These are phyloP conservation scores for Lepetodrilus schrolli DNA, from an alignment of 2,888 invertebrate genomes.

Conservation along the genomic window DNA sequence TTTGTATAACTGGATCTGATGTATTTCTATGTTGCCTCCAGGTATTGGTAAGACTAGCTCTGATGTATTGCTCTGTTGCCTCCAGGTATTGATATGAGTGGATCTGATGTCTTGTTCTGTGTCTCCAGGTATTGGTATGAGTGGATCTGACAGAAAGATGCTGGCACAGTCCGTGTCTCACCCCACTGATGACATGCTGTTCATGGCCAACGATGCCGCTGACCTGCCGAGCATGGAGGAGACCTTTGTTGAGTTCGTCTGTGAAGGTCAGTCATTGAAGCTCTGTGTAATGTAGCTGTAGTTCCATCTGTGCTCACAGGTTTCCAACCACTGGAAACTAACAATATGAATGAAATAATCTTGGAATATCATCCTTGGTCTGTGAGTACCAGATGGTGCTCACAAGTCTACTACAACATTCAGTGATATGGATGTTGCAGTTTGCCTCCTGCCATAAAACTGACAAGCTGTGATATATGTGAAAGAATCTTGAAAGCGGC, in stretches of 20 bases:
- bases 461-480: no score
- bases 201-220: constrained; percentile 44
- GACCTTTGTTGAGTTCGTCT: constrained; percentile 60
- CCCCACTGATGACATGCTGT: constrained; percentile 47
- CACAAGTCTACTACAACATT: no score
- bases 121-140: constrained; percentile 54
- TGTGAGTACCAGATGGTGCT: no score
- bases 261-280: constrained; percentile 61
- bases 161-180: constrained; percentile 58
- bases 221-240: constrained; percentile 52
- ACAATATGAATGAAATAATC: no score
- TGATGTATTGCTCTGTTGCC: neutral
- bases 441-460: no score
- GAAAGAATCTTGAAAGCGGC: no score
- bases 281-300: no score
- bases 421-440: no score
- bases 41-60: neutral
- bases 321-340: no score
- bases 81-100: neutral
- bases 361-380: no score
- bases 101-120: no score
- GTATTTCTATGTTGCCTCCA: neutral
- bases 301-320: no score
- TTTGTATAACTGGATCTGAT: neutral
- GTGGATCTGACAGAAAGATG: constrained; percentile 48